A percentile compares a stretch with the other conserved stretches of the same genome.
phyloP scores from a whole-genome alignment of 2,797 vertebrate species.

The Sebastiscus albofasciatus region DNA sequence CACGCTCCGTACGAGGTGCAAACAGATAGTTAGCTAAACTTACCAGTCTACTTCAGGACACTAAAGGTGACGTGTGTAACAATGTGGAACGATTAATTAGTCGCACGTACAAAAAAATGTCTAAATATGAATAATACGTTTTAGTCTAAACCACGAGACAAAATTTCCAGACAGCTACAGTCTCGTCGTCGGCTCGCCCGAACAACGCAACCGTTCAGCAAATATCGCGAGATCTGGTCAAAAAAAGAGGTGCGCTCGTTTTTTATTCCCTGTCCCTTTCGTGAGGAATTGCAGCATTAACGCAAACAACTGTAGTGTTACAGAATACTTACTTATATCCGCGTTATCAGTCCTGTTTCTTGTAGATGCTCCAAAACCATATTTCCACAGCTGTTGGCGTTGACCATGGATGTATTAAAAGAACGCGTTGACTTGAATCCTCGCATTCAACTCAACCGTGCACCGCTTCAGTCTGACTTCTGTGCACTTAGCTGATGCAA shows the following conservation, averaged over 20 bases:
- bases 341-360: neutral
- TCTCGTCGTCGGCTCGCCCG: conserved; percentile 80
- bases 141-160: conserved; percentile 76
- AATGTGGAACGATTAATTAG: conserved; percentile 10
- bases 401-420: too few relatives aligned
- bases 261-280: neutral
- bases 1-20: conserved; percentile 42
- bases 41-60: conserved; percentile 66
- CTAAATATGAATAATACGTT: conserved; percentile 54
- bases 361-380: neutral
- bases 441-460: too few relatives aligned
- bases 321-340: neutral
- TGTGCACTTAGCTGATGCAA: neutral
- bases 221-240: conserved; percentile 67
- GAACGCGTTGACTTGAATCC: too few relatives aligned
- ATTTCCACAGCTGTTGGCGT: too few relatives aligned
- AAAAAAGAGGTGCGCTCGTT: conserved; percentile 19
- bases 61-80: conserved; percentile 27
- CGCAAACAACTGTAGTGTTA: neutral
- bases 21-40: conserved; percentile 68
- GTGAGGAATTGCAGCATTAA: neutral
- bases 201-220: conserved; percentile 79
- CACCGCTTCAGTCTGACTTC: neutral
- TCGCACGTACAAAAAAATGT: conserved; percentile 36
- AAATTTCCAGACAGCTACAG: conserved; percentile 77